Evolutionary conservation across 2,113 vertebrate species (phyloP).

Genomic region (Ophiodon elongatus): DNA sequence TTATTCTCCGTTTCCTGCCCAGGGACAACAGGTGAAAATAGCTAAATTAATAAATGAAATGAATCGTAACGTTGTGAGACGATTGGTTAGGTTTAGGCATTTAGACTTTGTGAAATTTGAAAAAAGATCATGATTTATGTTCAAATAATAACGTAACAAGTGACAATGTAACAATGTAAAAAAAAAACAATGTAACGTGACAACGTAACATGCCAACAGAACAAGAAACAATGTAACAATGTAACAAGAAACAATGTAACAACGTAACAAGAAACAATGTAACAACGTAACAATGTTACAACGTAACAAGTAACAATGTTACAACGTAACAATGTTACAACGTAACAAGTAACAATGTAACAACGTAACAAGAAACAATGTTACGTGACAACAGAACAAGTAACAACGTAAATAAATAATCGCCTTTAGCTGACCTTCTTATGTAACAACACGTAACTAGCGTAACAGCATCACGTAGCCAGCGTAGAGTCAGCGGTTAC

Average conservation of each 20-base stretch:
- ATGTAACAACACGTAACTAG: background rate
- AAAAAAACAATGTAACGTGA: background rate
- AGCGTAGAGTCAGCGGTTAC: too few relatives aligned
- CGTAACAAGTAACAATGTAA: too few relatives aligned
- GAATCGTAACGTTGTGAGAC: background rate
- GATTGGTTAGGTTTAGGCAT: background rate
- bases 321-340: too few relatives aligned
- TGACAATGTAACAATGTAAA: background rate
- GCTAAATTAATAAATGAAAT: background rate
- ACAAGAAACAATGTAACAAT: background rate
- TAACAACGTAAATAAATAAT: background rate
- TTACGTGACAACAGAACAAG: background rate
- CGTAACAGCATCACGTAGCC: background rate
- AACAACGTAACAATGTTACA: background rate
- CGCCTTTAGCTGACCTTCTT: too few relatives aligned
- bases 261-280: background rate
- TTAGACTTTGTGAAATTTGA: background rate
- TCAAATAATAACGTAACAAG: background rate
- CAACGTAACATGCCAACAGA: too few relatives aligned
- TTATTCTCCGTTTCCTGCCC: background rate
- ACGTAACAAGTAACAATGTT: too few relatives aligned
- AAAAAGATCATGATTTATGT: background rate
- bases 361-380: background rate
- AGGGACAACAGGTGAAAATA: background rate
- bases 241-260: background rate